These are phyloP conservation scores for Anguilla megastoma DNA, from an alignment of 2,797 vertebrate species.

Conservation along the genomic window DNA sequence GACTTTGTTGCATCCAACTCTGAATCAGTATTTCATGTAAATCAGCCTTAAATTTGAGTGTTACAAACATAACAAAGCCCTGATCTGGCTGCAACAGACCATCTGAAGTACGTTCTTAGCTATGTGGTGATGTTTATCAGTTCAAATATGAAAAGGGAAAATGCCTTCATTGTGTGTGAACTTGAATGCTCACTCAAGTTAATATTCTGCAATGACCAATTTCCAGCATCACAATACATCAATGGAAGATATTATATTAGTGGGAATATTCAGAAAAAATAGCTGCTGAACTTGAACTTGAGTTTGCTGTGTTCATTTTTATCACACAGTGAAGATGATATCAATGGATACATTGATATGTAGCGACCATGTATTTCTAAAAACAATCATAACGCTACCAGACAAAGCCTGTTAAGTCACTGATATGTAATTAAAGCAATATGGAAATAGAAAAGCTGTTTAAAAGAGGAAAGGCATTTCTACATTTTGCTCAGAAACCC, in stretches of 20 bases:
- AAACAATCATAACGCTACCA: too few relatives aligned
- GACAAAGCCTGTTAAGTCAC: too few relatives aligned
- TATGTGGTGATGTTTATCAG: background rate
- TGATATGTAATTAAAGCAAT: too few relatives aligned
- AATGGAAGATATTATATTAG: too few relatives aligned
- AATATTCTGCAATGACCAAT: background rate
- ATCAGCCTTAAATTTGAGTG: background rate
- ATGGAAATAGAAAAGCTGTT: too few relatives aligned
- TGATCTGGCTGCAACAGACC: background rate
- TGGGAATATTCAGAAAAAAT: background rate
- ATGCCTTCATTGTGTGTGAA: background rate
- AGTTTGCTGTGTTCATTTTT: background rate
- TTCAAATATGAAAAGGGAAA: background rate
- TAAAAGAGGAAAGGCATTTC: too few relatives aligned
- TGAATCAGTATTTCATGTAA: too few relatives aligned
- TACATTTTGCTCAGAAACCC: too few relatives aligned
- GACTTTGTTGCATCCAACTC: too few relatives aligned
- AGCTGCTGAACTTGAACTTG: background rate
- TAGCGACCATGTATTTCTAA: too few relatives aligned
- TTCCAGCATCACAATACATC: background rate
- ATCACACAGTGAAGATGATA: background rate
- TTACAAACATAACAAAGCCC: background rate
- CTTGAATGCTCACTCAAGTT: background rate
- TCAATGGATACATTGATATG: too few relatives aligned
- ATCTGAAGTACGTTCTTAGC: background rate